These are phyloP conservation scores for Pangasius sanitwongsei DNA, from an alignment of 2,797 vertebrate species.

Conservation along the genomic window DNA sequence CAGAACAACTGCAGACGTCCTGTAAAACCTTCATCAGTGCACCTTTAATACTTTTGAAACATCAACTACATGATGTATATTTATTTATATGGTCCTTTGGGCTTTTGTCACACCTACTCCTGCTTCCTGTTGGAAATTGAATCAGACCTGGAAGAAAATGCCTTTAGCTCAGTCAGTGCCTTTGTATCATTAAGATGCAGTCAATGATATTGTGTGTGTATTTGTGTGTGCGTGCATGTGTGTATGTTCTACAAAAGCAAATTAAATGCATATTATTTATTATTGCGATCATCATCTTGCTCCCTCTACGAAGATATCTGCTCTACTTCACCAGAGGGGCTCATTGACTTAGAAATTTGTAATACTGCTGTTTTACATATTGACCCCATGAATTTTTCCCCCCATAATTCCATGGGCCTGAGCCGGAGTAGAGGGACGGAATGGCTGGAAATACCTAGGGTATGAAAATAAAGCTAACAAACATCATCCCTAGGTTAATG, in stretches of 20 bases:
- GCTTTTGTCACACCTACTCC: conserved; percentile 10
- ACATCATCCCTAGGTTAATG: conserved; percentile 33
- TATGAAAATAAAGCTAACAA: conserved; percentile 34
- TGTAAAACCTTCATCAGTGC: neutral
- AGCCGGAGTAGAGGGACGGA: conserved; percentile 46
- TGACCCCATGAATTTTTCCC: neutral
- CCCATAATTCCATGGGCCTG: conserved; percentile 21
- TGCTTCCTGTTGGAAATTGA: conserved; percentile 64
- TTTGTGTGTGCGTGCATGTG: neutral
- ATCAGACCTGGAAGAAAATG: conserved; percentile 64
- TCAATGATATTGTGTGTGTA: conserved; percentile 56
- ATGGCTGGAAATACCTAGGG: conserved; percentile 36
- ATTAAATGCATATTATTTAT: conserved; percentile 57
- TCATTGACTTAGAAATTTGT: conserved; percentile 21
- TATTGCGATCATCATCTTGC: conserved; percentile 42
- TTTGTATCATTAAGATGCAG: conserved; percentile 80
- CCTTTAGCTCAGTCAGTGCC: conserved; percentile 83
- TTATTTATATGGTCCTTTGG: conserved; percentile 5
- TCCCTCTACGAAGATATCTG: conserved; percentile 9
- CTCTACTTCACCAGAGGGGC: conserved; percentile 17
- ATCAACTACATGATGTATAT: conserved; percentile 1
- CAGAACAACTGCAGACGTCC: neutral
- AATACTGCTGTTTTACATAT: conserved; percentile 56
- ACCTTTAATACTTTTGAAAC: conserved; percentile 8
- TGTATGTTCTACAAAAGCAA: conserved; percentile 36